Evolutionary conservation across 2,888 invertebrate genomes (phyloP).

Genomic region (Lymantria dispar): DNA sequence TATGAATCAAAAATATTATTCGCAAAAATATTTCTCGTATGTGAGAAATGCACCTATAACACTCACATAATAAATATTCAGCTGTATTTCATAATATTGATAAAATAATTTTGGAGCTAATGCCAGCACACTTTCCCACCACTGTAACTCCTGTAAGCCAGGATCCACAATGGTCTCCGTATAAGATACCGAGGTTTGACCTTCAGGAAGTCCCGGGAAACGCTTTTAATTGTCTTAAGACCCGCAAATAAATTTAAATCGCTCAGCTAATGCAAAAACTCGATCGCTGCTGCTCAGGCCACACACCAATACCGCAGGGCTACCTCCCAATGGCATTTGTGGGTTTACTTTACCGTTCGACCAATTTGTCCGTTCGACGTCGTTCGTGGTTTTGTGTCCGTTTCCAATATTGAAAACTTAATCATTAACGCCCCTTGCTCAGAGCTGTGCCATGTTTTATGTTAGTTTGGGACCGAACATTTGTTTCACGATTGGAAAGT

Average conservation of each 20-base stretch:
- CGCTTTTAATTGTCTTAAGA: too few species aligned
- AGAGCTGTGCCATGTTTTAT: slow-evolving; percentile 15
- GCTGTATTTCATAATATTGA: too few species aligned
- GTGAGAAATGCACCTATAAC: too few species aligned
- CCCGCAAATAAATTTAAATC: too few species aligned
- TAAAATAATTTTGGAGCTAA: too few species aligned
- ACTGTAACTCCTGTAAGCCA: too few species aligned
- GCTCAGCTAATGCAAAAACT: not conserved
- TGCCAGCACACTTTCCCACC: not conserved
- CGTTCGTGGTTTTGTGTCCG: slow-evolving; percentile 24
- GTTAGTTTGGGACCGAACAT: slow-evolving; percentile 14
- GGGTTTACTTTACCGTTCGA: slow-evolving; percentile 25
- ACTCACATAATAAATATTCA: too few species aligned
- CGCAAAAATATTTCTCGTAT: too few species aligned
- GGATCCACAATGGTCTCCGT: too few species aligned
- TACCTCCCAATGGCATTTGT: slow-evolving; percentile 31
- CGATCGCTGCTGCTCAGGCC: slow-evolving; percentile 12
- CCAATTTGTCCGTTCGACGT: slow-evolving; percentile 29
- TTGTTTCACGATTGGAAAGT: slow-evolving; percentile 18
- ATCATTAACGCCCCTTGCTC: slow-evolving; percentile 27
- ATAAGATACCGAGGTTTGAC: too few species aligned
- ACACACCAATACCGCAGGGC: slow-evolving; percentile 17
- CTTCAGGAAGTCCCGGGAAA: too few species aligned
- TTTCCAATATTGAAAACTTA: slow-evolving; percentile 37
- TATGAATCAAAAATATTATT: too few species aligned